Evolutionary conservation across 2,113 vertebrate genomes (phyloP), one percentile per base, ranked within the genome.

Genomic region (Progne subis): DNA sequence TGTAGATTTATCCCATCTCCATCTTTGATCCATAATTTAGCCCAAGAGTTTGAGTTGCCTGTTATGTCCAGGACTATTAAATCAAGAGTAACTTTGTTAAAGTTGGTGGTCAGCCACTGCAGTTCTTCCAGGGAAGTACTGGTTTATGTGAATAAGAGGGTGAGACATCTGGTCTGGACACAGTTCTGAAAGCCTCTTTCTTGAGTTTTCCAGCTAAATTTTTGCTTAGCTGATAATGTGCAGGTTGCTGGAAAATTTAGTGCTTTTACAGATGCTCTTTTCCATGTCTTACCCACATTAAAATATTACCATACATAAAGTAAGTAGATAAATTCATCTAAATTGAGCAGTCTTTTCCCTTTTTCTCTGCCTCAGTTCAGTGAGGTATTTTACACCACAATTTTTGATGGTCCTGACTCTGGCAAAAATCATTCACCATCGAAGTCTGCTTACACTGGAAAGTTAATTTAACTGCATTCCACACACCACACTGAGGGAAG

Each of bases 21-120:
- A 61, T 46, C 19, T 89, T 86, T 85, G 74, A 92, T 94, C 53
- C 74, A 82, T 95, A 94, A 95, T 89, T 94, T 76, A 94, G 31
- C 18, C 15, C 1, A 0, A 79, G 57, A 88, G 9, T 24, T 53
- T 49, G 25, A 79, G 31, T 65, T 94, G 8, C 4, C 34, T 57
- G 26, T 61, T 63, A 5, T 5, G 3, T 84, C 69, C 83, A 84
- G 55, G 86, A 60, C 14, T 87, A 56, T 82, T 94, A 91, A 88
- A 85, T 87, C 81, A 91, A 41, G 19, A 79, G 19, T 46, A 92
- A 87, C 67, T 86, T 82, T 70, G 20, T 82, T 75, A 49, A 83
- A 88, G 26, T 28, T 90, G 43, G 28, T 92, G 46, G 34, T 28
- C 25, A 72, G 32, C 39, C 28, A 67, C 5, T 67, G 39, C 4